Conservation (phyloP, 2,888 invertebrate genomes). For the Eupithecia tripunctaria region DNA sequence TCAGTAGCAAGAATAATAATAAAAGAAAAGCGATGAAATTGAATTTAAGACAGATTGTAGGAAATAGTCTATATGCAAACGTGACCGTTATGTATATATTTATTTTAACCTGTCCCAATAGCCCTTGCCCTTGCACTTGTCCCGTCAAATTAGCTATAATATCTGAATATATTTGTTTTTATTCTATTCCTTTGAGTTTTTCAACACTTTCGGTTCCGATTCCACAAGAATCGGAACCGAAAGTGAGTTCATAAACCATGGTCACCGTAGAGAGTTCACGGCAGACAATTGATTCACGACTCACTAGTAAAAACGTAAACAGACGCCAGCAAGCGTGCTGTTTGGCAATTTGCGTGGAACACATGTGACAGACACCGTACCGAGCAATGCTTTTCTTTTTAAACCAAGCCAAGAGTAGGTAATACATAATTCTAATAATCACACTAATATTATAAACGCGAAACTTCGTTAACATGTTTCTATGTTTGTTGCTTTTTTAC, state of each 20-base stretch:
- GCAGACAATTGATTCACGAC: constrained; percentile 7
- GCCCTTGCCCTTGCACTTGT: too few relatives aligned
- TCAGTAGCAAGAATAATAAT: neutral
- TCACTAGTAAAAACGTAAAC: constrained; percentile 37
- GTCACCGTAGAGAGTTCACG: neutral
- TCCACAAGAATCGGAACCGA: neutral
- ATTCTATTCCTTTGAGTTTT: neutral
- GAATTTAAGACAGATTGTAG: too few relatives aligned
- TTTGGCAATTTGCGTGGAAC: constrained; percentile 17
- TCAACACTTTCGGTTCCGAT: neutral
- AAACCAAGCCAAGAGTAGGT: neutral
- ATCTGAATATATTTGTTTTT: neutral
- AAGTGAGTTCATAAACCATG: neutral
- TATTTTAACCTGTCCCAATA: too few relatives aligned
- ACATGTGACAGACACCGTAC: neutral
- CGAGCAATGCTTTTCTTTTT: neutral
- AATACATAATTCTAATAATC: too few relatives aligned
- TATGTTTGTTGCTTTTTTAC: too few relatives aligned
- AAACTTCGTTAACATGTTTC: too few relatives aligned
- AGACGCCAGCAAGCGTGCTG: constrained; percentile 3
- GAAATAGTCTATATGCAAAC: neutral
- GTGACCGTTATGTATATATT: neutral
- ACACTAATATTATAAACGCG: too few relatives aligned
- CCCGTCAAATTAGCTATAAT: neutral
- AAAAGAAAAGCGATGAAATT: too few relatives aligned